Base-by-base conservation (phyloP, 2,888 invertebrate genomes). In the Crossocerus cetratus region DNA sequence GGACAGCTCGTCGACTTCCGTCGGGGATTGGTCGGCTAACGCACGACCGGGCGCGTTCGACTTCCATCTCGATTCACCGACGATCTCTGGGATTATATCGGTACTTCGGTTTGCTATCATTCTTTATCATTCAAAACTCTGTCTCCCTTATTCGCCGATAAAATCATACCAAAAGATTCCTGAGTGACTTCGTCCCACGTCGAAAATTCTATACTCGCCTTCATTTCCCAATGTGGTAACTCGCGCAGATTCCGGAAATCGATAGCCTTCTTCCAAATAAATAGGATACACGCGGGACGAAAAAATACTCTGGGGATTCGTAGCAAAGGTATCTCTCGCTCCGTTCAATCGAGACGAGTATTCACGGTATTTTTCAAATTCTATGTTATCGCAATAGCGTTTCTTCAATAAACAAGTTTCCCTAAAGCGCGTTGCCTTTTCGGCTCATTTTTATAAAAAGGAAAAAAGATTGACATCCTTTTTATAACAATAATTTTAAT, bases 291-390 rank as follows among this genome's bases (percentile, higher is more conserved):
- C 22, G 22, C 57, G 32, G 21, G n/a, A 13, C 13, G 23, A 57
- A 57, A 58, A 58, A n/a, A 20, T 2, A 18, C n/a, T 5, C 43
- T 3, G 32, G 43, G 43, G 43, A 32, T 43, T 3, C 14, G 16
- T 49, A 16, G 49, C 49, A 14, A 16, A n/a, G n/a, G n/a, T n/a
- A n/a, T n/a, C n/a, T n/a, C n/a, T n/a, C 16, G 49, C 18, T 20
- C 14, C 32, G 45, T 44, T 20, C 32, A 61, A 54, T 20, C 21
- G 62, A 22, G 45, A 54, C n/a, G 49, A 62, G 49, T 21, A 45
- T 16, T 2, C 43, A 5, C 43, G 16, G 62, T 45, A 43, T 55
- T 71, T 54, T 45, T 18, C 57, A 69, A 54, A 58, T 55, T 57
- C 42, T 11, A 32, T 11, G 32, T 4, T 11, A 32, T 5, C 4